These are phyloP conservation scores for Globodera rostochiensis DNA, from an alignment of 1,140 invertebrate species.

Conservation along the genomic window DNA sequence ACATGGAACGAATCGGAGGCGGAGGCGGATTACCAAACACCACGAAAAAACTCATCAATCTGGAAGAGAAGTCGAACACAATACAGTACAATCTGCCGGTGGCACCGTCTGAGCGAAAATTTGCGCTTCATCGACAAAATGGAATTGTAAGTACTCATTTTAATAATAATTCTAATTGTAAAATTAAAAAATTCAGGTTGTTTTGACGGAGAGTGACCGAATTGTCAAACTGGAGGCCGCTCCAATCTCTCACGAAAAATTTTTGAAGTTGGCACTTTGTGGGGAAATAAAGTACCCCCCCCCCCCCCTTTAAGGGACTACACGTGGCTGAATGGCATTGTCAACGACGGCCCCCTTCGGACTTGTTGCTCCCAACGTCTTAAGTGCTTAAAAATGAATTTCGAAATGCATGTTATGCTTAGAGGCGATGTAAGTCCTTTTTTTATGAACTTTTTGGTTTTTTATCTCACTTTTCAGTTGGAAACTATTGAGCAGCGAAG, in stretches of 20 bases:
- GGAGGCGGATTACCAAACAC: too few species aligned
- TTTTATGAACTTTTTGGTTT: too few species aligned
- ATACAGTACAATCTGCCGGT: too few species aligned
- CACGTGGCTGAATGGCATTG: slow-evolving; percentile 22
- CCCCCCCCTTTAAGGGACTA: slow-evolving; percentile 3
- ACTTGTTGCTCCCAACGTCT: slow-evolving; percentile 94
- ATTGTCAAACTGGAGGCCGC: not conserved
- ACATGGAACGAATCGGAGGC: too few species aligned
- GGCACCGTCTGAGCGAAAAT: too few species aligned
- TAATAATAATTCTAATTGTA: too few species aligned
- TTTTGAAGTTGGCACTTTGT: slow-evolving; percentile 29
- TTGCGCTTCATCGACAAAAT: too few species aligned
- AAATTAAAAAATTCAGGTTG: slow-evolving; percentile 42
- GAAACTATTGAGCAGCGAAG: slow-evolving; percentile 84
- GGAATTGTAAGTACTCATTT: too few species aligned
- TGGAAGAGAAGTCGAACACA: too few species aligned
- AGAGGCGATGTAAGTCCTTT: slow-evolving; percentile 65
- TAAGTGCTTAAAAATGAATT: slow-evolving; percentile 93
- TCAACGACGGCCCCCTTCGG: slow-evolving; percentile 70
- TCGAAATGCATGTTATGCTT: slow-evolving; percentile 89
- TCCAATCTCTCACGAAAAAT: too few species aligned
- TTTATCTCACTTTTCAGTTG: slow-evolving; percentile 77
- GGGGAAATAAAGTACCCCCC: not conserved
- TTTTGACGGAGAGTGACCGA: slow-evolving; percentile 49
- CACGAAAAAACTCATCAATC: too few species aligned